Evolutionary conservation across 2,888 invertebrate species (phyloP).

Genomic region (Deilephila porcellus): DNA sequence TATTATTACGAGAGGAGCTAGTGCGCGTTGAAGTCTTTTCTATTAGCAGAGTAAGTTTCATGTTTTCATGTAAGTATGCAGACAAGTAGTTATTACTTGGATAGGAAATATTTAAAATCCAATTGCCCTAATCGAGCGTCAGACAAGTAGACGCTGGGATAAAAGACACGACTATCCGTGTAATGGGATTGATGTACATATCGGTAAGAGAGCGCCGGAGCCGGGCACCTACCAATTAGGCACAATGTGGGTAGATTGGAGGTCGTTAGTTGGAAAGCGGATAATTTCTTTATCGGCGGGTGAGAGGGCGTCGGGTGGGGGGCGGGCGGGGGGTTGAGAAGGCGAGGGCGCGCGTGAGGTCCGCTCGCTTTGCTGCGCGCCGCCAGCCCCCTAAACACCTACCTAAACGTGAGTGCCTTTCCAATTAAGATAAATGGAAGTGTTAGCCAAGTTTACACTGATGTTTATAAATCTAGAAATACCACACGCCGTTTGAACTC

Average conservation of each 20-base stretch:
- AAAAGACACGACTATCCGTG: not conserved
- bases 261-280: slow-evolving; percentile 70
- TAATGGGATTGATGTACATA: slow-evolving; percentile 37
- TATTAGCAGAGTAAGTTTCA: slow-evolving; percentile 22
- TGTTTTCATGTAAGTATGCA: not conserved
- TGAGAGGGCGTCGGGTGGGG: slow-evolving; percentile 62
- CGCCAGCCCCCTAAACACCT: slow-evolving; percentile 52
- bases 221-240: slow-evolving; percentile 62
- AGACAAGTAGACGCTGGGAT: slow-evolving; percentile 13
- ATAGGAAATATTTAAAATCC: not conserved
- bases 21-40: slow-evolving; percentile 57
- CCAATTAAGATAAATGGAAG: slow-evolving; percentile 31
- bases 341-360: slow-evolving; percentile 69
- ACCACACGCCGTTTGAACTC: slow-evolving; percentile 24
- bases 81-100: not conserved
- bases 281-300: slow-evolving; percentile 74
- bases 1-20: not conserved
- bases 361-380: slow-evolving; percentile 57
- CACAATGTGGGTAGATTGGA: slow-evolving; percentile 51
- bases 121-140: not conserved
- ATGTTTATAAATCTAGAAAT: slow-evolving; percentile 26
- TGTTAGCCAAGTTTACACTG: slow-evolving; percentile 25
- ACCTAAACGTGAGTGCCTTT: slow-evolving; percentile 35
- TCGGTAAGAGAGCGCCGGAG: slow-evolving; percentile 24
- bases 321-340: slow-evolving; percentile 26